Evolutionary conservation across 1,140 invertebrate genomes (phyloP).

Genomic region (Ectropis grisescens): DNA sequence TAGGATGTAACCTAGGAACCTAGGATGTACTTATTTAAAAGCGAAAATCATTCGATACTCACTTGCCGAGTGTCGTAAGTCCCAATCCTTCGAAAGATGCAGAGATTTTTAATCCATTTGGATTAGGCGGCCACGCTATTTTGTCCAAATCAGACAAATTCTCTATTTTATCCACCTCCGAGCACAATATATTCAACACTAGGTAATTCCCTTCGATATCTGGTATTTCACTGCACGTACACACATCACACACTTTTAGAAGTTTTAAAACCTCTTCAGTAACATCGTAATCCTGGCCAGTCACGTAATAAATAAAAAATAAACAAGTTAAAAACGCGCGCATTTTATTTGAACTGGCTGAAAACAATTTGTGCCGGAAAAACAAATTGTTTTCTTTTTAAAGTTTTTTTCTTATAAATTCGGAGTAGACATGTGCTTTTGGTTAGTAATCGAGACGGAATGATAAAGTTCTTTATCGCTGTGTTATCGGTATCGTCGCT

Average conservation of each 20-base stretch:
- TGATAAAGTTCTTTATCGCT: constrained; percentile 60
- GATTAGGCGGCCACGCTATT: constrained; percentile 53
- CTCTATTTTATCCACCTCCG: constrained; percentile 42
- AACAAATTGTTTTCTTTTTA: too few species aligned
- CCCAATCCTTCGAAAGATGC: constrained; percentile 51
- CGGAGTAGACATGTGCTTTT: constrained; percentile 26
- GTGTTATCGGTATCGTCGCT: constrained; percentile 44
- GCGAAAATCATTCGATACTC: too few species aligned
- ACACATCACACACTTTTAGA: constrained; percentile 47
- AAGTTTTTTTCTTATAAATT: constrained; percentile 12
- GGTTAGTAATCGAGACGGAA: constrained; percentile 38
- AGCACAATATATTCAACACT: constrained; percentile 57
- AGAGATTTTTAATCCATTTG: constrained; percentile 51
- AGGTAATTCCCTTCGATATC: constrained; percentile 47
- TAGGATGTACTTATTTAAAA: too few species aligned
- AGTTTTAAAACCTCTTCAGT: constrained; percentile 28
- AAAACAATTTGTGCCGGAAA: too few species aligned
- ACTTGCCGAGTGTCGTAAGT: constrained; percentile 54
- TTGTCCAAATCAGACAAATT: constrained; percentile 53
- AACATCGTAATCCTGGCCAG: constrained; percentile 20
- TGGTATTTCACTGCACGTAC: constrained; percentile 59
- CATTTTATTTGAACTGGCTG: too few species aligned
- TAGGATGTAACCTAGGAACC: too few species aligned
- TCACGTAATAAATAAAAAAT: constrained; percentile 30
- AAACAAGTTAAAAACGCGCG: constrained; percentile 44